Evolutionary conservation across 2,888 invertebrate species (phyloP).

Genomic region (Nasonia oneida): DNA sequence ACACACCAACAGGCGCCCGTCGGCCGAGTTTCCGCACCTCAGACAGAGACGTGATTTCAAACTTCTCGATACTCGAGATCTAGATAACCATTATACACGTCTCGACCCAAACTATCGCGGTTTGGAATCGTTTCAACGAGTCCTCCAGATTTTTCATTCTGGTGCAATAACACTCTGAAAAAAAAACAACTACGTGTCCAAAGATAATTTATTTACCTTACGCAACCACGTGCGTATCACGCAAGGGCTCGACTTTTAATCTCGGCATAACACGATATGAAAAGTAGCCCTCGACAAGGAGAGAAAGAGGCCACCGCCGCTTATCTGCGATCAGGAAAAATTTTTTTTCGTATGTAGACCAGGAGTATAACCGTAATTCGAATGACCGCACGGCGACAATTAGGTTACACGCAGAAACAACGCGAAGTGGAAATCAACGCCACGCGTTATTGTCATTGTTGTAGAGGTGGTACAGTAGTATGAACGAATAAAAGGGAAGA

Average conservation of each 20-base stretch:
- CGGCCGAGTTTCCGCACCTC: background rate
- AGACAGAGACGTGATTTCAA: background rate
- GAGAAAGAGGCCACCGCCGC: background rate
- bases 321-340: background rate
- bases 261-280: background rate
- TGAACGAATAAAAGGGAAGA: background rate
- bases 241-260: conserved; percentile 4
- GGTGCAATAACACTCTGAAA: background rate
- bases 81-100: background rate
- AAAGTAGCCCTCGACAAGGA: background rate
- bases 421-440: background rate
- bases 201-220: background rate
- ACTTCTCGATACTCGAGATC: background rate
- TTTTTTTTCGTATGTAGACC: background rate
- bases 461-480: background rate
- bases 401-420: background rate
- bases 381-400: background rate
- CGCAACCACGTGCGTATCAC: background rate
- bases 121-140: background rate
- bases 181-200: background rate
- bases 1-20: background rate
- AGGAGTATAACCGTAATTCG: background rate
- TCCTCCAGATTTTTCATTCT: background rate
- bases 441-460: background rate
- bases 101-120: background rate